Evolutionary conservation across 2,888 invertebrate species (phyloP), one percentile per base, ranked within the genome.

Genomic region (Agonopterix alstromeriana): DNA sequence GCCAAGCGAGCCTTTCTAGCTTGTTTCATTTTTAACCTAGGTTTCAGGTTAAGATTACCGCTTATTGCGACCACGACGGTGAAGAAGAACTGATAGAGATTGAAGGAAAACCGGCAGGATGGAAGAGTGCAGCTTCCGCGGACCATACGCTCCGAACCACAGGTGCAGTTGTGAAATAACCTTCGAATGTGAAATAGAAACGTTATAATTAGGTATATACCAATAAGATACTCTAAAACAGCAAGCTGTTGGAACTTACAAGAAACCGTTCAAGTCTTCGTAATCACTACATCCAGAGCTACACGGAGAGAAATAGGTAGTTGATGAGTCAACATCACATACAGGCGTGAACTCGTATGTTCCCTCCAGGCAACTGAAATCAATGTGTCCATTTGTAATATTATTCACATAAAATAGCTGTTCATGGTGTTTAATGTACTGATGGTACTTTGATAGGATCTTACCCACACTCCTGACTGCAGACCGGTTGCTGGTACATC

Each of bases 281-380:
- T 67, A 70, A 0, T 58, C 48, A 0, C 50, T 48, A 54, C 87
- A 87, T 10, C 86, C 85, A 0, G 85, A 85, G 53, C 79, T 72
- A 53, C 87, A 87, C 1, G 87, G 85, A 0, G 86, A 85, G 68
- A 82, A 84, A 63, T 68, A 84, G 0, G 84, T 82, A 0, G 58
- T 60, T 2, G 51, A 49, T 0, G 72, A 57, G 51, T 82, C 80
- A 38, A 84, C 48, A 0, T 63, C 64, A 36, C 87, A 87, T 8
- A 83, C 76, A 0, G 87, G 87, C 8, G 77, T 77, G 65, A 78
- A 85, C 1, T 84, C 86, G 54, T 83, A 84, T 54, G 58, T 40
- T 70, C 67, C 0, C 27, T 27, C 27, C 1, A 27, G 27, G 27
- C 27, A 27, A 27, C 27, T 27, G 27, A 27, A 27, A 27, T 3